Evolutionary conservation across 2,113 vertebrate species (phyloP).

Genomic region (Periophthalmus modestus): DNA sequence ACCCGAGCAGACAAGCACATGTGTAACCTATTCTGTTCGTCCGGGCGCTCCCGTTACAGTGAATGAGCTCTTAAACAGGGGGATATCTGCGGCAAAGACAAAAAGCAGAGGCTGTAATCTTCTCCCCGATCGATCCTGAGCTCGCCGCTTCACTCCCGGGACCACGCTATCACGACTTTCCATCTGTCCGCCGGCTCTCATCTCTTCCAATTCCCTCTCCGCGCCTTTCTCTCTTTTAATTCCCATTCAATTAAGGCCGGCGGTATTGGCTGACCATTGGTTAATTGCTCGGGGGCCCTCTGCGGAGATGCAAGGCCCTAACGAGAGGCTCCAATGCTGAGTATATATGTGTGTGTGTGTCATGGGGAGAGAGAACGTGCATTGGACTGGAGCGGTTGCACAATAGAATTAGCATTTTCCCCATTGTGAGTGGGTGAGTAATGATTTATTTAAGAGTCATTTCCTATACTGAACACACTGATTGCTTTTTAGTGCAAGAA

Average conservation of each 20-base stretch:
- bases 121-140: constrained; percentile 71
- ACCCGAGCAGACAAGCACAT: neutral
- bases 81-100: constrained; percentile 34
- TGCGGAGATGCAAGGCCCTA: constrained; percentile 44
- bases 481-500: neutral
- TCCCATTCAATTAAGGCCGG: constrained; percentile 71
- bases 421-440: neutral
- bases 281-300: constrained; percentile 67
- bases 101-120: constrained; percentile 70
- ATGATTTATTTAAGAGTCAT: constrained; percentile 4
- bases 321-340: constrained; percentile 15
- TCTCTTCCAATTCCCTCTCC: constrained; percentile 50
- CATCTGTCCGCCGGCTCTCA: constrained; percentile 65
- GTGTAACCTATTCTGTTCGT: constrained; percentile 22
- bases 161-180: constrained; percentile 74
- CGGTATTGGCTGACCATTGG: constrained; percentile 62
- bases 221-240: constrained; percentile 62
- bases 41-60: constrained; percentile 63
- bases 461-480: neutral
- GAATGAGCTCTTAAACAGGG: constrained; percentile 41
- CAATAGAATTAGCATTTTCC: neutral
- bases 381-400: neutral
- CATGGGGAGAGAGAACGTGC: neutral
- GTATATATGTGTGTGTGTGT: neutral
- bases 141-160: constrained; percentile 73